Evolutionary conservation across 2,797 vertebrate genomes (phyloP).

Genomic region (Crenichthys baileyi): DNA sequence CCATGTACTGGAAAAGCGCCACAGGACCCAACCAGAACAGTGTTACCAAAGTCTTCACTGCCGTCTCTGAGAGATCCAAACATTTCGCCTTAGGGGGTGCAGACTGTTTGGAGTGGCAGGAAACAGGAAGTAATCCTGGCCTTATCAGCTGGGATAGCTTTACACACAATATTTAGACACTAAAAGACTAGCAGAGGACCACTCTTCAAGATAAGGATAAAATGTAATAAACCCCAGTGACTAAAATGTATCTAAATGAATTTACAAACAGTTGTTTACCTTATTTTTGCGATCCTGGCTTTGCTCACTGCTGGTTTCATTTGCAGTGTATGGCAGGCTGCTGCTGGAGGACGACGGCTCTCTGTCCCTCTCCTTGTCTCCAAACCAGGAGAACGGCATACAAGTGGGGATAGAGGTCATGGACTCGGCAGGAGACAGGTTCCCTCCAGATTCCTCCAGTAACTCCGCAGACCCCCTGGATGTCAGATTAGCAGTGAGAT

Average conservation of each 20-base stretch:
- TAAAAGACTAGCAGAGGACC: neutral
- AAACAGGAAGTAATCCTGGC: neutral
- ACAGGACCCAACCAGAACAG: conserved; percentile 1
- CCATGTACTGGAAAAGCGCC: neutral
- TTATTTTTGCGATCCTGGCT: conserved; percentile 87
- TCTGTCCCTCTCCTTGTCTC: conserved; percentile 88
- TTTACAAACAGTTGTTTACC: conserved; percentile 65
- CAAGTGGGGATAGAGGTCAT: conserved; percentile 92
- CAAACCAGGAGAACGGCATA: conserved; percentile 96
- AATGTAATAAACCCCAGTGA: neutral
- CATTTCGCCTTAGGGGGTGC: neutral
- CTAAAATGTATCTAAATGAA: neutral
- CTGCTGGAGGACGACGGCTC: conserved; percentile 87
- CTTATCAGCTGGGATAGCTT: neutral
- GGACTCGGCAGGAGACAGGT: conserved; percentile 89
- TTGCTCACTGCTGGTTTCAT: conserved; percentile 81
- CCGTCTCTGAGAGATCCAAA: neutral
- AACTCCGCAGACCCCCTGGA: conserved; percentile 89
- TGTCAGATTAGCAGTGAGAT: neutral
- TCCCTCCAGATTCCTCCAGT: conserved; percentile 87
- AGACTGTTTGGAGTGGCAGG: neutral
- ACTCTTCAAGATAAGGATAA: neutral
- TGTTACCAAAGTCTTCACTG: neutral
- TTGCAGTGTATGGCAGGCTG: conserved; percentile 81
- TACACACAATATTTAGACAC: neutral